Percentiles rank a stretch among this genome's conserved stretches.
These are phyloP conservation scores for Psophia crepitans DNA, from an alignment of 2,113 vertebrate species.

Conservation along the genomic window DNA sequence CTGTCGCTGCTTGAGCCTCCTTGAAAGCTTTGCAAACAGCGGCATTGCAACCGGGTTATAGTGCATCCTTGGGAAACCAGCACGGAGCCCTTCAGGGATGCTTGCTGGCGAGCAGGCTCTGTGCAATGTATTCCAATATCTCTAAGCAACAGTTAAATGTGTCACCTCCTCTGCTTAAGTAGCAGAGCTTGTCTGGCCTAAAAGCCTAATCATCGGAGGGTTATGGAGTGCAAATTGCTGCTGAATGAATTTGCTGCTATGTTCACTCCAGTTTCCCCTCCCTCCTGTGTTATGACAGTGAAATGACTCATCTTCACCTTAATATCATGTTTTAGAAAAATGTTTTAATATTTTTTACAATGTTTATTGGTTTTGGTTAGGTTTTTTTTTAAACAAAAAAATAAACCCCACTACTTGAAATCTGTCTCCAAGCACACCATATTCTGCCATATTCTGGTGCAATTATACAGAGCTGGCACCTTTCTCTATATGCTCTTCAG, in stretches of 20 bases:
- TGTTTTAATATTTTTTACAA: neutral
- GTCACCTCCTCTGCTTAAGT: neutral
- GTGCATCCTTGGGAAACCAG: neutral
- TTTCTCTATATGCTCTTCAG: neutral
- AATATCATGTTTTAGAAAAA: neutral
- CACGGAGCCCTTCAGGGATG: neutral
- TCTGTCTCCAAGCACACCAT: neutral
- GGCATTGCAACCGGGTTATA: rapidly evolving
- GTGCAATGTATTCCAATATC: neutral
- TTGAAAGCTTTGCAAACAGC: neutral
- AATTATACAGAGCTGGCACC: neutral
- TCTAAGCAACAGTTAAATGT: slow-evolving; percentile 37
- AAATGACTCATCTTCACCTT: slow-evolving; percentile 9
- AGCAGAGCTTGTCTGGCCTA: slow-evolving; percentile 2
- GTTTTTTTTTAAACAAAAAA: neutral
- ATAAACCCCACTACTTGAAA: neutral
- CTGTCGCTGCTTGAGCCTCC: neutral
- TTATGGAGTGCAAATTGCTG: neutral
- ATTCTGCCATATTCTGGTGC: neutral
- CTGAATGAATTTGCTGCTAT: neutral
- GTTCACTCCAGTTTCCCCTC: neutral
- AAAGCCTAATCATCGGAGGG: neutral
- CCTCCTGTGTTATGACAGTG: neutral
- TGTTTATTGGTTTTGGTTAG: too few species aligned
- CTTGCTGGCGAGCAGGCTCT: neutral